Evolutionary conservation across 2,113 vertebrate species (phyloP), one percentile per base, ranked within the genome.

Genomic region (Pterocles orientalis): DNA sequence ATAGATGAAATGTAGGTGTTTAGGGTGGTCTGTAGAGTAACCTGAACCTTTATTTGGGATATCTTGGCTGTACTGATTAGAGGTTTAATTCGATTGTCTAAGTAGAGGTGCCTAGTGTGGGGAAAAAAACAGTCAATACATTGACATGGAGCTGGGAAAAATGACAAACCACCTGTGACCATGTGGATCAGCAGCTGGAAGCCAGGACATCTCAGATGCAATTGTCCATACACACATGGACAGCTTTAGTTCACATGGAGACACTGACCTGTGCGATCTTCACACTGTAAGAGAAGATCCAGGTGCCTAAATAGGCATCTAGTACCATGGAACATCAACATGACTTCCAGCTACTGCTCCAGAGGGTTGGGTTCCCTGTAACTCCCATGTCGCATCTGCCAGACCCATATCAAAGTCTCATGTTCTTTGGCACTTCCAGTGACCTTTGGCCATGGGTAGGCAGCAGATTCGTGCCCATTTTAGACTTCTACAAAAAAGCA

Each of bases 251-350:
- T 82, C 86, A 33, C 43, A 3, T 1, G 56, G 47, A 62, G 14
- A 41, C 25, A 4, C 1, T 1, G 24, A 73, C 4, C 16, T 9
- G 4, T 1, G 13, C 6, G 14, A 1, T 47, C 48, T 20, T 53
- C 12, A 2, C 14, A 16, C 1, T 47, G 33, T 17, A 66, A 29
- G 72, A 72, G 13, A n/a, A 7, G 8, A 28, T n/a, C 68, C 56
- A 17, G 28, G 20, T 5, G 9, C 26, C 53, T 33, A 20, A 48
- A 64, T 1, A 72, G 20, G 12, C 8, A 9, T 6, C 29, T n/a
- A 1, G 11, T 50, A 11, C n/a, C 11, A 36, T 15, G 33, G 21
- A 47, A 14, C 0, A 5, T 47, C 80, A 86, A 3, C 33, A 31
- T 3, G 8, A 34, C 21, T 20, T 71, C 36, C 43, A 41, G 33